Percentiles rank a stretch among this genome's conserved stretches.
Evolutionary conservation across 2,888 invertebrate genomes (phyloP).

Genomic region (Auanema sp.): DNA sequence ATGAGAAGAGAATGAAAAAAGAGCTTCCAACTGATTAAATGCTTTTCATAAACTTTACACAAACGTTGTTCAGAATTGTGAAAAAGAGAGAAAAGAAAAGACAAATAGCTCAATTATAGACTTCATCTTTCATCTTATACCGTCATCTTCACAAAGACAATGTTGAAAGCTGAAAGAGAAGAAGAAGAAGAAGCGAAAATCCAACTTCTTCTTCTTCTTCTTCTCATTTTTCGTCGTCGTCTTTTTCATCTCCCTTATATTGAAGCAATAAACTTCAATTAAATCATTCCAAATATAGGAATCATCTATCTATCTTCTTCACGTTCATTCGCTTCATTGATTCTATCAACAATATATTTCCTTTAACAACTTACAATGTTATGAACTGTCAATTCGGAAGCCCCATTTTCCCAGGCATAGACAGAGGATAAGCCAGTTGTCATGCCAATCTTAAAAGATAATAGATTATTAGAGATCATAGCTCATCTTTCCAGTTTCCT

Average conservation of each 20-base stretch:
- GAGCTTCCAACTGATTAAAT: too few relatives aligned
- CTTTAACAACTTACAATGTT: slow-evolving; percentile 23
- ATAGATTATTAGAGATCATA: background rate
- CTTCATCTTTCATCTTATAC: background rate
- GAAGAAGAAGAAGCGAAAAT: too few relatives aligned
- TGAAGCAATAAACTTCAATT: too few relatives aligned
- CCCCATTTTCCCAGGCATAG: slow-evolving; percentile 54
- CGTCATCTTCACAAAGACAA: background rate
- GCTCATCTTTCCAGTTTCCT: slow-evolving; percentile 1
- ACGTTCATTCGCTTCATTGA: too few relatives aligned
- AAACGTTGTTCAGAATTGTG: slow-evolving; percentile 16
- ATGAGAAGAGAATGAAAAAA: too few relatives aligned
- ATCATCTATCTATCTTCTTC: too few relatives aligned
- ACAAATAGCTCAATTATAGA: background rate
- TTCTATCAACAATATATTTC: background rate
- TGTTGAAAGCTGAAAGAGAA: background rate
- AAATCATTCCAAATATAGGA: too few relatives aligned
- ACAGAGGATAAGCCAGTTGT: slow-evolving; percentile 57
- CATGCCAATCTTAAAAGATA: slow-evolving; percentile 46
- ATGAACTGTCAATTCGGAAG: slow-evolving; percentile 49
- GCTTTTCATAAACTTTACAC: too few relatives aligned
- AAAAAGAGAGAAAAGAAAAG: background rate
- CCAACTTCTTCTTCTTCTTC: too few relatives aligned
- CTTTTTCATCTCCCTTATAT: background rate
- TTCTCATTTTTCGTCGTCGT: too few relatives aligned